These are phyloP conservation scores for Pogoniulus pusillus DNA, from an alignment of 2,797 vertebrate genomes.

Conservation along the genomic window DNA sequence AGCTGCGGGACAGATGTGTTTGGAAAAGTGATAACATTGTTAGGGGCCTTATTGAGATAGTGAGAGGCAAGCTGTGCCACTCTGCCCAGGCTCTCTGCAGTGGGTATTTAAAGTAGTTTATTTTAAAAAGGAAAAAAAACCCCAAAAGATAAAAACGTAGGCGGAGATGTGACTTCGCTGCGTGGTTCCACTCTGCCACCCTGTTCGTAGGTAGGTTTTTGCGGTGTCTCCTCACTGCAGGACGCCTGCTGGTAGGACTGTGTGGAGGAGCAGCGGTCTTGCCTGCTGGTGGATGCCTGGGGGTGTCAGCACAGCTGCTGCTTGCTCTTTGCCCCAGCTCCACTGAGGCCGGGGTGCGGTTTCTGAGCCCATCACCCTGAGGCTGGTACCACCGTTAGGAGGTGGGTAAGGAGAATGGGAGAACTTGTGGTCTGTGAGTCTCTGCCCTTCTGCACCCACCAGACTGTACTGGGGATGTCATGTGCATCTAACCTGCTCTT, in stretches of 20 bases:
- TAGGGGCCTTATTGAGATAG: conserved; percentile 67
- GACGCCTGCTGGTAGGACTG: not conserved
- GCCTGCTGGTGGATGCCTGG: accelerated
- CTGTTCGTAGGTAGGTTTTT: not conserved
- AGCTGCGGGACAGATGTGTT: conserved; percentile 75
- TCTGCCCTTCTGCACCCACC: accelerated
- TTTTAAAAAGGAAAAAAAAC: not conserved
- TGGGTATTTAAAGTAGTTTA: conserved; percentile 41
- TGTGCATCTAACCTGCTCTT: not conserved
- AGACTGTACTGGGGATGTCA: not conserved
- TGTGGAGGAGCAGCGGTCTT: not conserved
- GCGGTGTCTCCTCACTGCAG: not conserved
- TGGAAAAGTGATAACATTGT: conserved; percentile 82
- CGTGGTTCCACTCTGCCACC: not conserved
- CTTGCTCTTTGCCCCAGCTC: not conserved
- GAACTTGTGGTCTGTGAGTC: not conserved
- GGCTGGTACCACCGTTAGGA: not conserved
- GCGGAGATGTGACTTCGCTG: not conserved
- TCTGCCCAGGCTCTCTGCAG: conserved; percentile 38
- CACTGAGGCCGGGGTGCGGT: accelerated
- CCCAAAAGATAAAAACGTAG: not conserved
- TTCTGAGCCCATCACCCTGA: not conserved
- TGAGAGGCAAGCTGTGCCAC: conserved; percentile 39
- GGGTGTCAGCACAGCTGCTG: not conserved
- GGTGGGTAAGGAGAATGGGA: not conserved